Evolutionary conservation across 2,797 vertebrate species (phyloP).

Genomic region (Eulemur mongoz): DNA sequence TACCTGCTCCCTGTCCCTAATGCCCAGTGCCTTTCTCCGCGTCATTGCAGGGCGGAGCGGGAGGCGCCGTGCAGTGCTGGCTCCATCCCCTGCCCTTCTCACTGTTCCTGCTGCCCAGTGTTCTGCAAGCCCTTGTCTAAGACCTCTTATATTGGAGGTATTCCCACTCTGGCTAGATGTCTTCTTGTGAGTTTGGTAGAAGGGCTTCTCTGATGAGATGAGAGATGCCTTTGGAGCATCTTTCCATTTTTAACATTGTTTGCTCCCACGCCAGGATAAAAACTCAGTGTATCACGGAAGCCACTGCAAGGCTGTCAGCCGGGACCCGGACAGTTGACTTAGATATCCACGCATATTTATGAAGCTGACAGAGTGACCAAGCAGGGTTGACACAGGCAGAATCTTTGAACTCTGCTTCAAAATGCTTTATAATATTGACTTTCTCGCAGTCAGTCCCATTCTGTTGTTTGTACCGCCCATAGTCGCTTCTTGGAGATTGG

Average conservation of each 20-base stretch:
- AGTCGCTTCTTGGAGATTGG: neutral
- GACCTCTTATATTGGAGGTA: neutral
- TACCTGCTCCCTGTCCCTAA: neutral
- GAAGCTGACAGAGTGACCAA: neutral
- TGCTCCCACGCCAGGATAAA: neutral
- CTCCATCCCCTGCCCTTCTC: neutral
- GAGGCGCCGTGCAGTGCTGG: fast-evolving
- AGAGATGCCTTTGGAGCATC: neutral
- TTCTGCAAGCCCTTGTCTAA: neutral
- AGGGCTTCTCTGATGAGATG: neutral
- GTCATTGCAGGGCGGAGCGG: neutral
- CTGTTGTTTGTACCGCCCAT: neutral
- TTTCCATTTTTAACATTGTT: neutral
- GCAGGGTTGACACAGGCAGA: neutral
- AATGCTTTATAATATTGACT: neutral
- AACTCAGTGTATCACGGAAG: neutral
- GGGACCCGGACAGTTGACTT: neutral
- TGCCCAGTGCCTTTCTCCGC: neutral
- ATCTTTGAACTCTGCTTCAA: neutral
- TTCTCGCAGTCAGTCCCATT: neutral
- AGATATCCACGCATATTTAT: neutral
- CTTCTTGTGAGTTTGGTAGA: neutral
- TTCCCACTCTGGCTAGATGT: neutral
- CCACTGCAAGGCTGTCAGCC: neutral
- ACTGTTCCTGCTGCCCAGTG: neutral